These are phyloP conservation scores for Pseudococcus jackbeardsleyi DNA, from an alignment of 2,888 invertebrate species.

Conservation along the genomic window DNA sequence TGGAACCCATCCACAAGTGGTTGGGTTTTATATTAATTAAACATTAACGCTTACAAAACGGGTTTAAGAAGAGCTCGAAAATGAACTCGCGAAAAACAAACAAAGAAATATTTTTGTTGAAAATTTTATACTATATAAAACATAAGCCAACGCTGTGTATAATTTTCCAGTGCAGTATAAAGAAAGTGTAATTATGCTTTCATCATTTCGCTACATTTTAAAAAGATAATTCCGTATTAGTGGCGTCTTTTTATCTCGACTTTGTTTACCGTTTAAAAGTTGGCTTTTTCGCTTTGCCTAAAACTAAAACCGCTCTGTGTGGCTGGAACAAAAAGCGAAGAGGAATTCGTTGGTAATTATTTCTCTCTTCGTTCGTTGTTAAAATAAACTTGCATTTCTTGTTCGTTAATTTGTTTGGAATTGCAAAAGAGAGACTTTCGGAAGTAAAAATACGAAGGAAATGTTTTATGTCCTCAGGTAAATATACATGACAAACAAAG, in stretches of 20 bases:
- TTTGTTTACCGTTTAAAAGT: constrained; percentile 39
- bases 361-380: neutral
- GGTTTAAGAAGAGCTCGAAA: constrained; percentile 1
- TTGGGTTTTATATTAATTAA: constrained; percentile 19
- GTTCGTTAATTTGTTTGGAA: constrained; percentile 35
- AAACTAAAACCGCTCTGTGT: neutral
- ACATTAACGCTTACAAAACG: neutral
- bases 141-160: neutral
- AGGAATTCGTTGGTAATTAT: constrained; percentile 25
- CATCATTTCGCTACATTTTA: constrained; percentile 31
- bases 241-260: constrained; percentile 34
- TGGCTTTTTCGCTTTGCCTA: constrained; percentile 11
- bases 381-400: constrained; percentile 39
- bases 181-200: constrained; percentile 32
- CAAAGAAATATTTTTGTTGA: constrained; percentile 13
- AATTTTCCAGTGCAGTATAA: neutral
- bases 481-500: constrained; percentile 41
- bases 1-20: neutral
- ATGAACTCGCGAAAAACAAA: constrained; percentile 7
- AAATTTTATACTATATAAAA: neutral
- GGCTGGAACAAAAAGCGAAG: constrained; percentile 1
- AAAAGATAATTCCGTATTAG: constrained; percentile 43
- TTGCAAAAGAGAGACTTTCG: neutral
- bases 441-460: constrained; percentile 27
- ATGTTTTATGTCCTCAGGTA: constrained; percentile 30